These are phyloP conservation scores for Diadema setosum DNA, from an alignment of 35 echinoderm and acorn worm genomes.

Conservation along the genomic window DNA sequence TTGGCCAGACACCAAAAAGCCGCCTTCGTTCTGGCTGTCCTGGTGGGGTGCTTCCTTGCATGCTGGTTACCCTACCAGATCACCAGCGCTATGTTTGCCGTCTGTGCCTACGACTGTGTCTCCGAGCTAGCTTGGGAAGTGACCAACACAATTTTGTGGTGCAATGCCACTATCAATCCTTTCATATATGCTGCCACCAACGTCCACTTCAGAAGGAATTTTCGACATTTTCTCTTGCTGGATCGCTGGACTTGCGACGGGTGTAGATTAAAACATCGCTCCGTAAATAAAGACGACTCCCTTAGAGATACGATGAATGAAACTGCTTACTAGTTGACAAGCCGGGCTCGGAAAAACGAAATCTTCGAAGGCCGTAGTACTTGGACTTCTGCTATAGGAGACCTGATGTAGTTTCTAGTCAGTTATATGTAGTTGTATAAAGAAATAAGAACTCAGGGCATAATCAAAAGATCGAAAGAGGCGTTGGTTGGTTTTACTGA, in stretches of 20 bases:
- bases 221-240: neutral
- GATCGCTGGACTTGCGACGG: neutral
- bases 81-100: neutral
- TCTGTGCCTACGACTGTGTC: constrained; percentile 9
- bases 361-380: no score
- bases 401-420: no score
- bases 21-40: constrained; percentile 3
- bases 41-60: neutral
- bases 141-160: constrained; percentile 15
- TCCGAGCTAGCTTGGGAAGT: neutral
- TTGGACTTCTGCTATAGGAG: no score
- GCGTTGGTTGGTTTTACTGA: no score
- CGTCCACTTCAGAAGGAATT: neutral
- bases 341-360: no score
- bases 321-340: no score
- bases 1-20: constrained; percentile 12
- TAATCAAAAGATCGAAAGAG: no score
- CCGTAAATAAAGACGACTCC: no score
- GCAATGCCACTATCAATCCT: constrained; percentile 18
- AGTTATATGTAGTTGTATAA: no score
- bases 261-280: no score
- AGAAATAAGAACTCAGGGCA: no score
- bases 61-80: constrained; percentile 30
- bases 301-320: no score
- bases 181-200: constrained; percentile 39